phyloP scores from a whole-genome alignment of 2,888 invertebrate species.

The Stenodera caucasica region DNA sequence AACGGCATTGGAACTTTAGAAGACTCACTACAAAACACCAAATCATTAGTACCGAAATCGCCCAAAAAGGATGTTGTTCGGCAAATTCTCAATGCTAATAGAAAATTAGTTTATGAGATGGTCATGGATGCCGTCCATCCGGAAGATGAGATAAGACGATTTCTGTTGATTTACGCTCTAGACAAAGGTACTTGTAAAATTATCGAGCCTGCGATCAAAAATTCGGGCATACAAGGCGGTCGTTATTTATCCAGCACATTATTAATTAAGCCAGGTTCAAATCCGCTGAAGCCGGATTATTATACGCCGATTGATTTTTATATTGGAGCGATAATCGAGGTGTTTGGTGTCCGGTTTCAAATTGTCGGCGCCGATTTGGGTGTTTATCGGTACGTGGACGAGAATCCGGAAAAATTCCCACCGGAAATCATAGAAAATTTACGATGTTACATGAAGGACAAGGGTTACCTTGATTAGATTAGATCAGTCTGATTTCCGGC shows the following conservation, averaged over 20 bases:
- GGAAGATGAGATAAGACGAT: constrained; percentile 74
- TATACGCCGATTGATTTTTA: constrained; percentile 79
- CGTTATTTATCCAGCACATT: constrained; percentile 70
- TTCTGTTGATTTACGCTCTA: constrained; percentile 75
- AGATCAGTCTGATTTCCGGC: too few relatives aligned
- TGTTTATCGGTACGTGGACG: constrained; percentile 76
- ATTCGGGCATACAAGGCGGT: constrained; percentile 78
- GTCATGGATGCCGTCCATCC: constrained; percentile 77
- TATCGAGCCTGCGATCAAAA: constrained; percentile 70
- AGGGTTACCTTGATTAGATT: constrained; percentile 62
- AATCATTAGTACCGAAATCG: constrained; percentile 69
- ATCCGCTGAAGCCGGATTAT: constrained; percentile 71
- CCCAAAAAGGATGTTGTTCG: constrained; percentile 76
- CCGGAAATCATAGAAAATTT: constrained; percentile 68
- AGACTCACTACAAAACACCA: constrained; percentile 74
- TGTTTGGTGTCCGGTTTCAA: constrained; percentile 74
- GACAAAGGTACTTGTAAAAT: constrained; percentile 76
- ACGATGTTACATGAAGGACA: constrained; percentile 67
- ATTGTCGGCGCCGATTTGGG: constrained; percentile 63
- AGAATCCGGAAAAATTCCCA: constrained; percentile 72
- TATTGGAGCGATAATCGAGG: constrained; percentile 72
- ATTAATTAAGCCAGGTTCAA: constrained; percentile 69
- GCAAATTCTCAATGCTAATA: constrained; percentile 72
- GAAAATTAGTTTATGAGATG: constrained; percentile 66
- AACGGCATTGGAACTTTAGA: constrained; percentile 76